Evolutionary conservation across 2,113 vertebrate genomes (phyloP).

Genomic region (Serinus canaria): DNA sequence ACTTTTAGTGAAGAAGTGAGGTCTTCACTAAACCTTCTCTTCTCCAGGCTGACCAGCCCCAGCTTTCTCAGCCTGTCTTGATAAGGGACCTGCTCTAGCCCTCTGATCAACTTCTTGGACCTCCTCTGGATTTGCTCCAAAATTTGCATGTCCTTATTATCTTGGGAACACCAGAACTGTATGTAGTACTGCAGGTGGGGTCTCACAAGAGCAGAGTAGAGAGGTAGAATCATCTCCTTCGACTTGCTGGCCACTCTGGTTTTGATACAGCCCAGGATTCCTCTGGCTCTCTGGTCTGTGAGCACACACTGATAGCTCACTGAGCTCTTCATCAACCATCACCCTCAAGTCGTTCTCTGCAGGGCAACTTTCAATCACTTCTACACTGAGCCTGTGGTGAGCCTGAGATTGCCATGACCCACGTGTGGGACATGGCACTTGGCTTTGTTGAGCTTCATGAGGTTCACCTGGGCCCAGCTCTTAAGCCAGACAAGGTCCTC

Average conservation of each 20-base stretch:
- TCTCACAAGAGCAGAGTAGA: not conserved
- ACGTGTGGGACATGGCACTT: not conserved
- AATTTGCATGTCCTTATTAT: not conserved
- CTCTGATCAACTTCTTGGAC: not conserved
- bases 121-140: not conserved
- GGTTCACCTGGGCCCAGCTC: fast-evolving
- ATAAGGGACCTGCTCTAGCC: fast-evolving
- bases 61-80: not conserved
- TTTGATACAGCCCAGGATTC: not conserved
- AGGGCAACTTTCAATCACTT: not conserved
- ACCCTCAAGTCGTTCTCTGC: too few relatives aligned
- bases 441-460: not conserved
- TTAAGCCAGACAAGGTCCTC: not conserved
- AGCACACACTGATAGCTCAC: fast-evolving
- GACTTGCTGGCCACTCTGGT: not conserved
- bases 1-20: not conserved
- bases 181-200: not conserved
- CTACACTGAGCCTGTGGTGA: too few relatives aligned
- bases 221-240: too few relatives aligned
- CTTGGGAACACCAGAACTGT: not conserved
- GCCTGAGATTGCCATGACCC: not conserved
- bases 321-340: not conserved
- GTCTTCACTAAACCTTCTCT: not conserved
- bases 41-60: not conserved
- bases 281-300: not conserved